Base-by-base conservation (phyloP, 2,113 vertebrate species). In the Cyanoliseus patagonus region DNA sequence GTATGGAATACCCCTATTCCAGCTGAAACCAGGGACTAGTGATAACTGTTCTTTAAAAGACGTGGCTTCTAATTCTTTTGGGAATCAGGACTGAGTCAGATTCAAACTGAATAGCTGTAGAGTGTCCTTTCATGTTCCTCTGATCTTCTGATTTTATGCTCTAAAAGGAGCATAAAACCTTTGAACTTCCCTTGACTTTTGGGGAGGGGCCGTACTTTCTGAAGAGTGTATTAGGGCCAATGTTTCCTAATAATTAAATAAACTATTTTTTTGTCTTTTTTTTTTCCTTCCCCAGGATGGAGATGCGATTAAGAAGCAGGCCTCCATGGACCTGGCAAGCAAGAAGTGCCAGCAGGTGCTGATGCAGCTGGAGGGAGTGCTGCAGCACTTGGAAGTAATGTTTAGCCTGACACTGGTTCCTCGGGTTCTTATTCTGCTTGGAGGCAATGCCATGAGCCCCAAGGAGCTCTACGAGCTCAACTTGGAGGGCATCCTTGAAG, bases 381-480 rank as follows among this genome's bases (percentile, higher is more conserved):
- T 99, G 78, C 96, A 98, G 83, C 98, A 99, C 69, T 97, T 99
- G 51, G 98, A 99, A 95, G 95, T 96, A 30, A 97, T 99, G 27
- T 99, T 99, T 87, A 98, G 98, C 30, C 97, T 99, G 33, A 99
- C 98, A 1, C 78, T 94, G 33, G 99, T 99, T 31, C 99, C 99
- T 23, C 98, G 99, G 0, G 98, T 99, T 86, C 98, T 99, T n/a
- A 98, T 99, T 68, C 96, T 99, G 1, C 98, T 99, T 39, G 99
- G 99, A 6, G 99, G 99, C 61, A 99, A 96, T 7, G 83, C 98
- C 11, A 25, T 99, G 82, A 98, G 98, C 57, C 99, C 99, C 49
- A 99, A 98, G 91, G 99, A 99, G 97, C 86, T 99, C 28, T 99
- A 99, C 1, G 99, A 99, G 98, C 98, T 99, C 49, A 98, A 99